Conservation (phyloP, 2,113 vertebrate genomes). For the Eleginops maclovinus region DNA sequence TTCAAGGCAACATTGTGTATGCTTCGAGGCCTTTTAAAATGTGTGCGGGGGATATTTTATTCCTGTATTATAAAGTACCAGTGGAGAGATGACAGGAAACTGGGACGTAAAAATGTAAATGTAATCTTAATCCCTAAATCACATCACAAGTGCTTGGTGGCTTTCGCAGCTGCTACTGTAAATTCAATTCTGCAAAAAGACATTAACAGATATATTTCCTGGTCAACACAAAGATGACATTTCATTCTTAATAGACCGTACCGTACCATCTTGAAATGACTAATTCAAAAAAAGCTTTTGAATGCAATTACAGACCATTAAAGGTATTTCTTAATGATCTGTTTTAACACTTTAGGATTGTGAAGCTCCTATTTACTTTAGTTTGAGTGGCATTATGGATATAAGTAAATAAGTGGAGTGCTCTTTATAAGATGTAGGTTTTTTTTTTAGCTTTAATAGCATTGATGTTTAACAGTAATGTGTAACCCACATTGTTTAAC, state of each 20-base stretch:
- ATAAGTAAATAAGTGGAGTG: not conserved
- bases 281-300: conserved; percentile 2
- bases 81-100: not conserved
- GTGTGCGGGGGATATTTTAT: not conserved
- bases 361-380: not conserved
- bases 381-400: not conserved
- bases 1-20: not conserved
- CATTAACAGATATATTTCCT: not conserved
- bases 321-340: not conserved
- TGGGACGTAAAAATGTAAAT: not conserved
- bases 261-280: not conserved
- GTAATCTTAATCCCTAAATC: conserved; percentile 15
- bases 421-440: not conserved
- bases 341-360: not conserved
- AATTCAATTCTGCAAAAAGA: not conserved
- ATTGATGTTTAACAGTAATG: not conserved
- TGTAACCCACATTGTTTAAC: not conserved
- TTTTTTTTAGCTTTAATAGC: not conserved
- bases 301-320: not conserved
- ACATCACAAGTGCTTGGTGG: not conserved
- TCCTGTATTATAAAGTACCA: conserved; percentile 10
- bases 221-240: not conserved
- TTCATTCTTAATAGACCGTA: not conserved
- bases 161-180: conserved; percentile 12
- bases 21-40: not conserved